These are phyloP conservation scores for Sarcophaga peregrina DNA, from an alignment of 1,140 invertebrate genomes.

Conservation along the genomic window DNA sequence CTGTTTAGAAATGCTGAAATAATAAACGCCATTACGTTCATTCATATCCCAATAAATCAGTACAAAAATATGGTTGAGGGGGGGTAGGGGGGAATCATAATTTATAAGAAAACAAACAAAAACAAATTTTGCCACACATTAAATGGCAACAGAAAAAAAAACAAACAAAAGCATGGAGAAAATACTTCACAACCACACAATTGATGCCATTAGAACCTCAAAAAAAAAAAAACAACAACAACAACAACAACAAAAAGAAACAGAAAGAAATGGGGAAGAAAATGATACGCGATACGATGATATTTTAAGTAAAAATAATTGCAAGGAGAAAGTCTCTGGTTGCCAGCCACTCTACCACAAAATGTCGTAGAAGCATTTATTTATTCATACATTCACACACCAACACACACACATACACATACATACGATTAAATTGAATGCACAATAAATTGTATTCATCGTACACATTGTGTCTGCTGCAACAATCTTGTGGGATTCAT, in stretches of 20 bases:
- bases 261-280: too few relatives aligned
- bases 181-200: neutral
- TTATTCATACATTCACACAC: neutral
- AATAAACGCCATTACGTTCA: slow-evolving; percentile 6
- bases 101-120: neutral
- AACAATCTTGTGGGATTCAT: slow-evolving; percentile 5
- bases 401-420: neutral
- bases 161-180: neutral
- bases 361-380: slow-evolving; percentile 5
- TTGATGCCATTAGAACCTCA: slow-evolving; percentile 20
- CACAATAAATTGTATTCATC: neutral
- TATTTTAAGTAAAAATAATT: slow-evolving; percentile 11
- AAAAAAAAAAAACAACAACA: neutral
- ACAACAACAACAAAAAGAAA: too few relatives aligned
- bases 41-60: slow-evolving; percentile 1
- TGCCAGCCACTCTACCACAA: neutral
- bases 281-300: too few relatives aligned
- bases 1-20: neutral
- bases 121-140: too few relatives aligned
- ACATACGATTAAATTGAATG: neutral
- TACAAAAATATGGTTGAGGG: slow-evolving; percentile 15
- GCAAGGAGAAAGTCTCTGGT: slow-evolving; percentile 6
- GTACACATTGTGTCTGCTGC: neutral
- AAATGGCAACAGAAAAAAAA: neutral
- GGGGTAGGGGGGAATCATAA: neutral